Conservation (phyloP, 2,888 invertebrate species). For the Heliconius ethilla region DNA sequence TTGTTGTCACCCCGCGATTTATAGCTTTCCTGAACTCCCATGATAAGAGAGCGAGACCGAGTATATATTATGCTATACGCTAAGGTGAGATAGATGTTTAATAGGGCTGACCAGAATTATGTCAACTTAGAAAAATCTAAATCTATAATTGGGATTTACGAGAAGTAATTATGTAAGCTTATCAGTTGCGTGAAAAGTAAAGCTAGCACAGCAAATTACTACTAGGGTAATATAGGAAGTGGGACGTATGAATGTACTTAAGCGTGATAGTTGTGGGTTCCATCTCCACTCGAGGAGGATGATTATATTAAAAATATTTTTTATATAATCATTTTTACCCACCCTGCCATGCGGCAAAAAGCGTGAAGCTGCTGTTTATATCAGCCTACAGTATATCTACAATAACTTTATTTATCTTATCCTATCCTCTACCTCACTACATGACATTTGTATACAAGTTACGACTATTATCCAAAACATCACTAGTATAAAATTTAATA, state of each 20-base stretch:
- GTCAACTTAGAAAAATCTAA: no score
- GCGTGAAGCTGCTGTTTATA: neutral
- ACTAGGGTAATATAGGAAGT: neutral
- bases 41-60: conserved; percentile 35
- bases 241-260: neutral
- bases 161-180: conserved; percentile 9
- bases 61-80: neutral
- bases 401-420: neutral
- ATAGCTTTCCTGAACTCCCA: conserved; percentile 49
- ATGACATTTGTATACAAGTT: neutral
- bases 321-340: neutral
- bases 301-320: neutral
- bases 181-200: conserved; percentile 33
- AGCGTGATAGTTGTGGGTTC: neutral
- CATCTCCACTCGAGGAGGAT: neutral
- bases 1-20: conserved; percentile 61
- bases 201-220: conserved; percentile 28
- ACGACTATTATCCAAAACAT: neutral
- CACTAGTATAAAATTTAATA: conserved; percentile 16
- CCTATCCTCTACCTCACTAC: neutral
- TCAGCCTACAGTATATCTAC: neutral
- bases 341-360: neutral
- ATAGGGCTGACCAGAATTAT: neutral
- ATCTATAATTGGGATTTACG: neutral
- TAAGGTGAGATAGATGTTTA: neutral